These are phyloP conservation scores for Dicrurus megarhynchus DNA, from an alignment of 2,113 vertebrate genomes.

Conservation along the genomic window DNA sequence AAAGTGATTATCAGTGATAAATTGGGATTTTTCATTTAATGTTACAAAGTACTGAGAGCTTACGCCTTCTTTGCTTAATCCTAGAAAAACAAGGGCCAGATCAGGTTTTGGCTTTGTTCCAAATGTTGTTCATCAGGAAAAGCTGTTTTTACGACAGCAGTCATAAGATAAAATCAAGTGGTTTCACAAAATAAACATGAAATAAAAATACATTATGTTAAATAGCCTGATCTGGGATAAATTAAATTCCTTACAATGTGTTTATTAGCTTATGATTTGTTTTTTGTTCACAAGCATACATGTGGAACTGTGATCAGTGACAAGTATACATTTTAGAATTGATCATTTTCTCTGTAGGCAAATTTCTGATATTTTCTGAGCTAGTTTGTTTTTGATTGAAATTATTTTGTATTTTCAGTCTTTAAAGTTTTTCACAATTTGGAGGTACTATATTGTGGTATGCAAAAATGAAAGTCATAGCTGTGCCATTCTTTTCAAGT, in stretches of 20 bases:
- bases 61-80: background rate
- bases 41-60: background rate
- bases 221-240: background rate
- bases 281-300: background rate
- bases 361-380: background rate
- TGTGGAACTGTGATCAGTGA: background rate
- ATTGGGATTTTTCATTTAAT: background rate
- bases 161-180: background rate
- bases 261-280: background rate
- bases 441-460: background rate
- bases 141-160: background rate
- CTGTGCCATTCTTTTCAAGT: background rate
- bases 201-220: background rate
- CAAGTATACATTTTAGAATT: background rate
- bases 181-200: background rate
- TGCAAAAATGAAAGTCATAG: background rate
- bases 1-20: background rate
- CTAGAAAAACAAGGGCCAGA: background rate
- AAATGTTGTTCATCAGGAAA: background rate
- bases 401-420: background rate
- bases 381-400: background rate
- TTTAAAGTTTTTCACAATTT: background rate
- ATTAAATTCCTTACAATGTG: background rate
- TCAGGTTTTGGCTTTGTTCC: background rate
- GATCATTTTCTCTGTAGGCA: background rate